Conservation (phyloP, 1,140 invertebrate genomes). For the Meteorus sp. region DNA sequence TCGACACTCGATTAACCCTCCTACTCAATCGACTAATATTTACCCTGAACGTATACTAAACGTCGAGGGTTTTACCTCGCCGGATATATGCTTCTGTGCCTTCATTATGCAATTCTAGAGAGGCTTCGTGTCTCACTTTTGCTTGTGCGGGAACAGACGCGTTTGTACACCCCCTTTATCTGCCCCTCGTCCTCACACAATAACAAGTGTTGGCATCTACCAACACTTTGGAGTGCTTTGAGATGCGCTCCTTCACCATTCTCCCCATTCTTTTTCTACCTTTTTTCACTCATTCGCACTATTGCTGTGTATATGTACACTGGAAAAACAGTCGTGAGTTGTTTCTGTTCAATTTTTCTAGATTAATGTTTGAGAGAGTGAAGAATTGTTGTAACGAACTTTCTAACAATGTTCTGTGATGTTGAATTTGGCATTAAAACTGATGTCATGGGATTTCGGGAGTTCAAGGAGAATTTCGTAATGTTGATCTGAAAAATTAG, state of each 20-base stretch:
- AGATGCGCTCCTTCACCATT: background rate
- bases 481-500: too few species aligned
- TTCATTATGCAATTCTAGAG: conserved; percentile 30
- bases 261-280: background rate
- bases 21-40: conserved; percentile 28
- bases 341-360: too few species aligned
- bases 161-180: too few species aligned
- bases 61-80: conserved; percentile 24
- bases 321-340: too few species aligned
- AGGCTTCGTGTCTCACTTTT: conserved; percentile 14
- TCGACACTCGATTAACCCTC: conserved; percentile 27
- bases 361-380: too few species aligned
- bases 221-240: background rate
- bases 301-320: background rate
- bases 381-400: too few species aligned
- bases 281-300: background rate
- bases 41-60: conserved; percentile 20
- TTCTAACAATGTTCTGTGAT: too few species aligned
- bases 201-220: background rate
- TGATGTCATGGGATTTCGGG: too few species aligned
- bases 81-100: conserved; percentile 23
- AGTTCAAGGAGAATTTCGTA: too few species aligned
- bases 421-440: too few species aligned
- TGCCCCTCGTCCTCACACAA: conserved; percentile 1
- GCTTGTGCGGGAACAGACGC: too few species aligned